Percentiles rank a stretch among this genome's conserved stretches.
phyloP scores from a whole-genome alignment of 2,113 vertebrate genomes.

The Crotalus viridis region DNA sequence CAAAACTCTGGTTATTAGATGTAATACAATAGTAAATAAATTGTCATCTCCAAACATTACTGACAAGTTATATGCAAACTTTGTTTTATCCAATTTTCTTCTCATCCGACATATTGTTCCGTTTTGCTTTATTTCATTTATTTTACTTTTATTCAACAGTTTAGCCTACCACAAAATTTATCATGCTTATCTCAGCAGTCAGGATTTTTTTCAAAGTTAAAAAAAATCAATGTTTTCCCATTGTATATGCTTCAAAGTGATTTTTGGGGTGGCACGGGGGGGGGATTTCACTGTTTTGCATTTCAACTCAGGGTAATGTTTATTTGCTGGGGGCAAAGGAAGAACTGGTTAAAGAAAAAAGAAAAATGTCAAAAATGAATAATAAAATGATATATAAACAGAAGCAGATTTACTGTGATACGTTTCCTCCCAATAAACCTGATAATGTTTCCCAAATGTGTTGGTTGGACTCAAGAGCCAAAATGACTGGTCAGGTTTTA shows the following conservation, averaged over 20 bases:
- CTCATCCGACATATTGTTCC: conserved; percentile 27
- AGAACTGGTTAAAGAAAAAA: conserved; percentile 71
- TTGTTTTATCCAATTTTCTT: conserved; percentile 13
- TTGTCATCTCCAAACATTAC: not conserved
- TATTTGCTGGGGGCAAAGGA: conserved; percentile 69
- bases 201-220: conserved; percentile 55
- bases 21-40: not conserved
- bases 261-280: conserved; percentile 60
- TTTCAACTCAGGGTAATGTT: conserved; percentile 70
- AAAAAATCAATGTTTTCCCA: conserved; percentile 44
- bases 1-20: not conserved
- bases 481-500: conserved; percentile 61
- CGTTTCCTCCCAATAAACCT: conserved; percentile 73
- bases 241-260: conserved; percentile 63
- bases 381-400: conserved; percentile 79
- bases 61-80: not conserved
- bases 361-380: conserved; percentile 79
- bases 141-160: conserved; percentile 26
- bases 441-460: conserved; percentile 84
- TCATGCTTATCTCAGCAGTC: conserved; percentile 57
- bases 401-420: conserved; percentile 81
- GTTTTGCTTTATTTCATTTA: not conserved
- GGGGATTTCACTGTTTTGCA: conserved; percentile 59
- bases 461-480: conserved; percentile 70
- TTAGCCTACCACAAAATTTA: conserved; percentile 46